Percentiles rank a stretch among this genome's conserved stretches.
Conservation (phyloP, 2,797 vertebrate species). For the Astyanax mexicanus region DNA sequence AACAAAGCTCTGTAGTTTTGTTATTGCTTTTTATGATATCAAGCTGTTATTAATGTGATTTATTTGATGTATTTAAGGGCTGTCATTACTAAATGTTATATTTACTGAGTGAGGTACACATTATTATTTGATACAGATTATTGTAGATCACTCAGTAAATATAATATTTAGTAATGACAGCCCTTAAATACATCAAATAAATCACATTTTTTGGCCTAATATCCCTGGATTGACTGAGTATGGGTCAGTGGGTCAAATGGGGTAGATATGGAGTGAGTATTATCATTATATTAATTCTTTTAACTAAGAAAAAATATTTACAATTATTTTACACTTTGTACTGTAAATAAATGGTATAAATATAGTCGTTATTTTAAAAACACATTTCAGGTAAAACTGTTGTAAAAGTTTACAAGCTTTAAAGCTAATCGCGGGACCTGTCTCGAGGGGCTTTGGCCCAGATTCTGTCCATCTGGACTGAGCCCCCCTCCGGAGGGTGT, state of each 20-base stretch:
- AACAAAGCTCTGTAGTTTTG: too few species aligned
- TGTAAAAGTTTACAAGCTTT: slow-evolving; percentile 72
- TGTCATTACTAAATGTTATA: not conserved
- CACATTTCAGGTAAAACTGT: slow-evolving; percentile 23
- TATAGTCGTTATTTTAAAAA: slow-evolving; percentile 28
- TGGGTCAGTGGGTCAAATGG: slow-evolving; percentile 1
- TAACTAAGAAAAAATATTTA: slow-evolving; percentile 35
- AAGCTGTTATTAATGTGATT: too few species aligned
- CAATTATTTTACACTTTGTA: slow-evolving; percentile 40
- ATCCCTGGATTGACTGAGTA: not conserved
- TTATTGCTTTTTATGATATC: too few species aligned
- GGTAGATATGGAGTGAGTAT: slow-evolving; percentile 13
- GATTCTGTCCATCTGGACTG: slow-evolving; percentile 26
- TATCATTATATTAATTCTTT: slow-evolving; percentile 29
- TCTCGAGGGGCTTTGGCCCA: not conserved
- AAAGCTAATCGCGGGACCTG: not conserved
- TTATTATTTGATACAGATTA: too few species aligned
- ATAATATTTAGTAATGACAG: not conserved
- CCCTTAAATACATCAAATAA: not conserved
- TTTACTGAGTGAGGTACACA: too few species aligned
- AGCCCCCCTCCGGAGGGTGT: not conserved
- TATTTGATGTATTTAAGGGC: not conserved
- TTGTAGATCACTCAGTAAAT: too few species aligned
- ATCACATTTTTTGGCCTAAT: not conserved
- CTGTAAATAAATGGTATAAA: slow-evolving; percentile 65